These are phyloP conservation scores for Perognathus longimembris DNA, from an alignment of 2,113 vertebrate genomes.

Conservation along the genomic window DNA sequence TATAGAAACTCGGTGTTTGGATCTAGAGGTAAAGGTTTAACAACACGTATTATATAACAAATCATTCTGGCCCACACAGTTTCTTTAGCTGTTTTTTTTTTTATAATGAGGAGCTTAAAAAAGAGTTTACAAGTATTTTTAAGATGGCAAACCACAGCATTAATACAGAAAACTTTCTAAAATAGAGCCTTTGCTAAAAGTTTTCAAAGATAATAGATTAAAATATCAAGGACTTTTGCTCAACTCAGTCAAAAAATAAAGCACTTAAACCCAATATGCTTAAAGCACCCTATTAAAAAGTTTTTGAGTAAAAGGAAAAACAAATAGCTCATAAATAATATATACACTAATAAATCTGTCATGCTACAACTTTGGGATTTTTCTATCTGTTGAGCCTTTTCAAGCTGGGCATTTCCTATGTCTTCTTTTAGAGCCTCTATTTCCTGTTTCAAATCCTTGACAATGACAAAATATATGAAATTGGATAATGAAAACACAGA, in stretches of 20 bases:
- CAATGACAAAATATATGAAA: constrained; percentile 90
- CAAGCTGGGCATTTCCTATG: constrained; percentile 91
- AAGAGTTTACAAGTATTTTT: not conserved
- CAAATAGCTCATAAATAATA: constrained; percentile 60
- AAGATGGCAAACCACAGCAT: constrained; percentile 61
- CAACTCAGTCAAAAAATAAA: constrained; percentile 43
- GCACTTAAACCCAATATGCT: constrained; percentile 46
- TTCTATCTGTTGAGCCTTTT: constrained; percentile 92
- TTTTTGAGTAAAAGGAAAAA: constrained; percentile 53
- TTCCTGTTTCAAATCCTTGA: constrained; percentile 94
- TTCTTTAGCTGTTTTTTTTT: not conserved
- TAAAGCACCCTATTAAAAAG: constrained; percentile 53
- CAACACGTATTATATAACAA: constrained; percentile 3
- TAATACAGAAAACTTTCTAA: constrained; percentile 47
- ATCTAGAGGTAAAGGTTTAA: constrained; percentile 9
- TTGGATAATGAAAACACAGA: constrained; percentile 89
- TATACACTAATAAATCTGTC: constrained; percentile 79
- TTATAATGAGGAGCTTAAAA: not conserved
- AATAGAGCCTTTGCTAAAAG: too few species aligned
- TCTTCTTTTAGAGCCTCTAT: constrained; percentile 92
- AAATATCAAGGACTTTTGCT: constrained; percentile 44
- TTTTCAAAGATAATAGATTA: constrained; percentile 18
- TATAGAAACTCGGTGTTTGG: constrained; percentile 12
- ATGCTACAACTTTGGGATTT: constrained; percentile 82
- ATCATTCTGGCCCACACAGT: constrained; percentile 31